Evolutionary conservation across 2,113 vertebrate species (phyloP).

Genomic region (Paracanthobrama guichenoti): DNA sequence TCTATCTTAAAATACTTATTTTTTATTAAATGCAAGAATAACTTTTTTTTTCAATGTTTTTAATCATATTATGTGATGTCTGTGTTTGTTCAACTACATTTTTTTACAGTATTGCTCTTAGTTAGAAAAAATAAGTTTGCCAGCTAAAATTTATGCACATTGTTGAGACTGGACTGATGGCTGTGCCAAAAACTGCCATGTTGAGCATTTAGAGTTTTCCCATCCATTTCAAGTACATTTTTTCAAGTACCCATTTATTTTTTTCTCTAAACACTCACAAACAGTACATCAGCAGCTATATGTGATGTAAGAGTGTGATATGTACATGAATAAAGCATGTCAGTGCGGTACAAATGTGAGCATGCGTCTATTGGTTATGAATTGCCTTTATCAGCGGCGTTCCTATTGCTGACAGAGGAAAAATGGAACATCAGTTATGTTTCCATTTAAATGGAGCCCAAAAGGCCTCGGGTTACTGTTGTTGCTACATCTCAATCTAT

Average conservation of each 20-base stretch:
- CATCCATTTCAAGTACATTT: not conserved
- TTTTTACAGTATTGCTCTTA: not conserved
- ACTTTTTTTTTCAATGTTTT: accelerated
- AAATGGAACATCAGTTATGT: conserved; percentile 34
- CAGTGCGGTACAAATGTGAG: conserved; percentile 3
- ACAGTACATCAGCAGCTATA: conserved; percentile 17
- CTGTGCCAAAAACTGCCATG: not conserved
- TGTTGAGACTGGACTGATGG: conserved; percentile 1
- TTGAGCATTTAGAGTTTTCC: not conserved
- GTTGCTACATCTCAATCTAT: conserved; percentile 47
- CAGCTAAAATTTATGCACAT: not conserved
- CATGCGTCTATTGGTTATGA: conserved; percentile 28
- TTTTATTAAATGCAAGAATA: no score
- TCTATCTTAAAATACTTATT: no score
- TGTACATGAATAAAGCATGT: conserved; percentile 20
- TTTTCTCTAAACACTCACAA: not conserved
- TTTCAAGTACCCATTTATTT: not conserved
- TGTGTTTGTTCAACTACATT: no score
- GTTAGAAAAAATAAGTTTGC: not conserved
- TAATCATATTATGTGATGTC: no score
- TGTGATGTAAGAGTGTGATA: conserved; percentile 41
- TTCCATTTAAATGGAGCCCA: conserved; percentile 28
- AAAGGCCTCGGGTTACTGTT: conserved; percentile 34
- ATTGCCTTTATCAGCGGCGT: not conserved
- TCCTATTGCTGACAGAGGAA: conserved; percentile 8